A percentile compares a stretch with the other conserved stretches of the same genome.
Evolutionary conservation across 2,113 vertebrate genomes (phyloP).

Genomic region (Cololabis saira): DNA sequence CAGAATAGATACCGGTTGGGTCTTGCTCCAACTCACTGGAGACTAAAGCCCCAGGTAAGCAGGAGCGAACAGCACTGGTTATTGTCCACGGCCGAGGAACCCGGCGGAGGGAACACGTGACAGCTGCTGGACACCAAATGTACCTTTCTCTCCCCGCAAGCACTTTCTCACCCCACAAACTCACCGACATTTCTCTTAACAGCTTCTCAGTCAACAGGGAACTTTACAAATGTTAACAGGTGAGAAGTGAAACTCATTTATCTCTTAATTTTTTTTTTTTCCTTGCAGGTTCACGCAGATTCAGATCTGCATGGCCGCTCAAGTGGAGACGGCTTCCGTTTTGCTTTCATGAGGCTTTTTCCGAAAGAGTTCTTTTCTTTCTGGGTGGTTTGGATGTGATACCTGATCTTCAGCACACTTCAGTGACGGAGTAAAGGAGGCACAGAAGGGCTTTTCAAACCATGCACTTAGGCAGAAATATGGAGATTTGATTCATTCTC

Average conservation of each 20-base stretch:
- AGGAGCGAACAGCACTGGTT: slow-evolving; percentile 68
- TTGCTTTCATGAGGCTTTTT: slow-evolving; percentile 16
- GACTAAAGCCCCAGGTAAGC: slow-evolving; percentile 63
- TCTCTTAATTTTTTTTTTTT: background rate
- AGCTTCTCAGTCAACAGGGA: background rate
- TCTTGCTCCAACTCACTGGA: slow-evolving; percentile 69
- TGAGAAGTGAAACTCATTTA: too few species aligned
- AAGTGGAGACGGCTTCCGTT: background rate
- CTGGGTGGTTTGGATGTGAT: background rate
- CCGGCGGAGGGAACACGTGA: slow-evolving; percentile 57
- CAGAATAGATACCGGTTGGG: slow-evolving; percentile 71
- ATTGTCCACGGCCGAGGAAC: slow-evolving; percentile 66
- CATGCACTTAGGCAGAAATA: too few species aligned
- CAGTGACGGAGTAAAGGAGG: too few species aligned
- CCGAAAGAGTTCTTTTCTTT: background rate
- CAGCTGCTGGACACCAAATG: slow-evolving; percentile 58
- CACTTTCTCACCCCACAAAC: slow-evolving; percentile 1
- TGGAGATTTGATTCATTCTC: too few species aligned
- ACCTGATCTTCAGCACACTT: slow-evolving; percentile 10
- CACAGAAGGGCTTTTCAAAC: too few species aligned
- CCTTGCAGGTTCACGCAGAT: slow-evolving; percentile 2
- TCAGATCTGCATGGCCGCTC: slow-evolving; percentile 15
- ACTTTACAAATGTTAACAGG: background rate
- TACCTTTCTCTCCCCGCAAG: slow-evolving; percentile 17
- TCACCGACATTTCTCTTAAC: background rate